Conservation (phyloP, 2,797 vertebrate species). For the Cossypha polioptera region DNA sequence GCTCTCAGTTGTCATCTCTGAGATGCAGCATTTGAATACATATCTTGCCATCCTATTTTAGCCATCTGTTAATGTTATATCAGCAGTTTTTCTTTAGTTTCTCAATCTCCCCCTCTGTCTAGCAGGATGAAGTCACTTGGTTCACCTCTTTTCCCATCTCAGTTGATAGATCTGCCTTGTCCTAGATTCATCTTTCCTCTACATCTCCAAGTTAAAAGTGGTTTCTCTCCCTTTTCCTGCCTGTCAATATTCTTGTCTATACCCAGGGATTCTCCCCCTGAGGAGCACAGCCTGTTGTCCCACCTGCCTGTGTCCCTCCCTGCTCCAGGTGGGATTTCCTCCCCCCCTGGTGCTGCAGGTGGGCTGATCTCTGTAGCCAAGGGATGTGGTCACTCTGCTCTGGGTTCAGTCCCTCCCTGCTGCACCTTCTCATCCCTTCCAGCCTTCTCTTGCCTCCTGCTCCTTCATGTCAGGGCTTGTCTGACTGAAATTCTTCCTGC, state of each 20-base stretch:
- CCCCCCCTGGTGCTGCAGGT: not conserved
- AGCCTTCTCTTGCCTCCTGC: not conserved
- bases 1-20: not conserved
- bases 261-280: not conserved
- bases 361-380: not conserved
- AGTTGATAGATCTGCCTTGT: not conserved
- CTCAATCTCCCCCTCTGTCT: not conserved
- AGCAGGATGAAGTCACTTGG: not conserved
- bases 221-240: not conserved
- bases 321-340: not conserved
- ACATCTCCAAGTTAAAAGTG: not conserved
- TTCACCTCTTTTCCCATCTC: not conserved
- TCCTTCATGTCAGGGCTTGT: not conserved
- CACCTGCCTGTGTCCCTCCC: not conserved
- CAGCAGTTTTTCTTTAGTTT: slow-evolving; percentile 4
- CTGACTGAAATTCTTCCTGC: not conserved
- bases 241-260: not conserved
- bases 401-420: not conserved
- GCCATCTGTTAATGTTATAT: not conserved
- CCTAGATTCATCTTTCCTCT: not conserved
- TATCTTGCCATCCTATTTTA: not conserved
- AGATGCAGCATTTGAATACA: not conserved
- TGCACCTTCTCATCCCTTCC: not conserved
- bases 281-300: not conserved
- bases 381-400: not conserved